Base-by-base conservation (phyloP, 1,140 invertebrate genomes). In the Rhizoglyphus robini region DNA sequence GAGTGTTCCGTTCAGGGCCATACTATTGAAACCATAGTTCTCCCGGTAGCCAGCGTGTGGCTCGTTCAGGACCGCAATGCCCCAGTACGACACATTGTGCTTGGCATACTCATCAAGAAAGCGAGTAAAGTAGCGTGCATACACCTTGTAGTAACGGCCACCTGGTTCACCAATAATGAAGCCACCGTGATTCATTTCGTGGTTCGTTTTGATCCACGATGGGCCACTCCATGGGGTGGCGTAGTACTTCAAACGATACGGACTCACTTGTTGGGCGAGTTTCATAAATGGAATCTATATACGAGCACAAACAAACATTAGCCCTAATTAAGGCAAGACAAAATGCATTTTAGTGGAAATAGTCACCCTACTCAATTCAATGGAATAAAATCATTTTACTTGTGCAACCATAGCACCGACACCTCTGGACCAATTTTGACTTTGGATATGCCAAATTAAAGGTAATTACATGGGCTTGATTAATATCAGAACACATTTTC, bases 161-260 rank as follows among this genome's bases (percentile, higher is more conserved):
- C 77, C 76, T 25, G 75, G 71, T 60, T 73, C 76, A 2, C 75
- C 73, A 66, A 82, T 82, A 0, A 95, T 73, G 20, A 70, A 68
- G 3, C 82, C 82, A n/a, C 73, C 70, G 18, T 80, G 79, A 60
- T 74, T 76, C 66, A 80, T 76, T 62, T 73, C 76, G 27, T 84
- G 77, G 70, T 86, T 88, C 0, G 83, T 86, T 77, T 96, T 96
- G 90, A 96, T 95, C 90, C 90, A 96, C 5, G 78, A 74, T 0
- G 93, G 92, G 0, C 91, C 81, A 51, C 84, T 85, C 91, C 91
- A 96, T 0, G 86, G 80, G 18, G 83, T 80, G 0, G 81, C 82
- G 63, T 90, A 76, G 1, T 90, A 75, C 65, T 78, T 70, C 72
- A 83, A 68, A 62, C 54, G 20, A 49, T 51, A 5, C 5, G 48